Percentiles rank a stretch among this genome's conserved stretches.
phyloP scores from a whole-genome alignment of 2,113 vertebrate genomes.

The Propithecus coquereli region DNA sequence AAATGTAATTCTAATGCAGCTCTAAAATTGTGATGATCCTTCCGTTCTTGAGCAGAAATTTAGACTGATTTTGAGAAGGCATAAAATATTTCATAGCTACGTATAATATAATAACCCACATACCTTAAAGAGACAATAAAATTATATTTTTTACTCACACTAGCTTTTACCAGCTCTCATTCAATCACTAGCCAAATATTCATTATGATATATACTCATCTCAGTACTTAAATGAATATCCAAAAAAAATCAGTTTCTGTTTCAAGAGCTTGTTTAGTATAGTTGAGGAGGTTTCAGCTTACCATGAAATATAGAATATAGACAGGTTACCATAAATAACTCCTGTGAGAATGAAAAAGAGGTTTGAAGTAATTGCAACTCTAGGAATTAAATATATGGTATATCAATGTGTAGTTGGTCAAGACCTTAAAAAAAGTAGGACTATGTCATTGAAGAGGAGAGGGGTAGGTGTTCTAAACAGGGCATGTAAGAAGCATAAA shows the following conservation, averaged over 20 bases:
- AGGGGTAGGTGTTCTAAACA: background rate
- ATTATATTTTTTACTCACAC: background rate
- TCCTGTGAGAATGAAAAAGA: background rate
- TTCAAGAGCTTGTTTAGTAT: background rate
- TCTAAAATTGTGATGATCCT: background rate
- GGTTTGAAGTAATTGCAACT: background rate
- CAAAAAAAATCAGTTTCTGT: background rate
- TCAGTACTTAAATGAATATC: background rate
- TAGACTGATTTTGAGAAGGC: background rate
- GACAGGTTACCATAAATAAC: background rate
- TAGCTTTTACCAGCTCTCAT: background rate
- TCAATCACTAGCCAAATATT: background rate
- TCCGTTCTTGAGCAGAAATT: background rate
- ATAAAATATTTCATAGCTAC: background rate
- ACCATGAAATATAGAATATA: background rate
- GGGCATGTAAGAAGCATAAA: background rate
- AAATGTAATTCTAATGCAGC: background rate
- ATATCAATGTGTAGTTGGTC: background rate
- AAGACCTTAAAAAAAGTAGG: background rate
- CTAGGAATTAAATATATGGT: background rate
- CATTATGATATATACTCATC: background rate
- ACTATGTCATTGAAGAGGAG: background rate
- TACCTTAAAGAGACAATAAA: background rate
- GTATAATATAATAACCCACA: background rate
- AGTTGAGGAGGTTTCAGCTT: background rate